A percentile compares a stretch with the other conserved stretches of the same genome.
These are phyloP conservation scores for Temnothorax rugatulus DNA, from an alignment of 2,888 invertebrate species.

Conservation along the genomic window DNA sequence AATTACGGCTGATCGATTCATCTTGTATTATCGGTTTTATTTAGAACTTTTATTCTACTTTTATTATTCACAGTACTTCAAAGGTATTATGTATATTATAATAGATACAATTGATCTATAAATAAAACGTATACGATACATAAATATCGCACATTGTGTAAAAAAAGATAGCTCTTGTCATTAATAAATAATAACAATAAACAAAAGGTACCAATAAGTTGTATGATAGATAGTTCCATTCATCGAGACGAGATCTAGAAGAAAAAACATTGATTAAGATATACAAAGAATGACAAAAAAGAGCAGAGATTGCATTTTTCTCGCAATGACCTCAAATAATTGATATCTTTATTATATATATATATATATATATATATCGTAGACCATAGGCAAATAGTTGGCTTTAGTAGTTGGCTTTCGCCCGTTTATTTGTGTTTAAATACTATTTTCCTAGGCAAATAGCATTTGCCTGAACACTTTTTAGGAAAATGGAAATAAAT, in stretches of 20 bases:
- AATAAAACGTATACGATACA: neutral
- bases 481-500: too few relatives aligned
- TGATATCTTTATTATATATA: too few relatives aligned
- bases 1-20: neutral
- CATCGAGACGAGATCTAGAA: constrained; percentile 23
- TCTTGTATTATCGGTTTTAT: neutral
- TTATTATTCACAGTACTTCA: neutral
- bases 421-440: too few relatives aligned
- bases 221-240: neutral
- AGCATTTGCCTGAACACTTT: too few relatives aligned
- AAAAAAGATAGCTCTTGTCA: neutral
- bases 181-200: constrained; percentile 30
- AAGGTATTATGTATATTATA: neutral
- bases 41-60: neutral
- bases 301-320: too few relatives aligned
- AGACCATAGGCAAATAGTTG: too few relatives aligned
- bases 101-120: neutral
- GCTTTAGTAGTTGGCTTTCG: too few relatives aligned
- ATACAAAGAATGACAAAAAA: neutral
- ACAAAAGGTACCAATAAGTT: neutral
- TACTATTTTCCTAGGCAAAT: too few relatives aligned
- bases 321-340: too few relatives aligned
- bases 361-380: too few relatives aligned
- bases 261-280: neutral
- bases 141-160: neutral